Conservation (phyloP, 2,797 vertebrate genomes). For the Lepus oiostolus region DNA sequence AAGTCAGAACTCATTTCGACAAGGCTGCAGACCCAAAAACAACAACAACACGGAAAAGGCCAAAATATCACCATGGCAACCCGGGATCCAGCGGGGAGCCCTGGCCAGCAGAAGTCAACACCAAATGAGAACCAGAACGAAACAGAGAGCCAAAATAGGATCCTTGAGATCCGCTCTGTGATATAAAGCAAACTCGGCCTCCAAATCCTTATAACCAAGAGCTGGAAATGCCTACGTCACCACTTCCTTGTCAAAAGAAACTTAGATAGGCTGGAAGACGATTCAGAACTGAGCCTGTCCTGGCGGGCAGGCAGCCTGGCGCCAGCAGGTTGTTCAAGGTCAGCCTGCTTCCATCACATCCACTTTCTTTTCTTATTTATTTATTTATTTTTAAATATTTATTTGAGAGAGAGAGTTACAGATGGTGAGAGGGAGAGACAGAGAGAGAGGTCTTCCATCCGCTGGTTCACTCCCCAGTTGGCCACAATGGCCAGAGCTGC, state of each 20-base stretch:
- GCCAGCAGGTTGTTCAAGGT: background rate
- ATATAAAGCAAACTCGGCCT: background rate
- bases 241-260: background rate
- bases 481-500: too few relatives aligned
- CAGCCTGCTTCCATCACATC: background rate
- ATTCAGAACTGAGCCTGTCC: background rate
- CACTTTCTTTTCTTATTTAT: background rate
- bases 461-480: too few relatives aligned
- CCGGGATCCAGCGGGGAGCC: constrained; percentile 34
- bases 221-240: background rate
- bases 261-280: background rate
- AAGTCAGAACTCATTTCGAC: constrained; percentile 65
- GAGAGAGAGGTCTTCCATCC: too few relatives aligned
- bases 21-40: background rate
- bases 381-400: too few relatives aligned
- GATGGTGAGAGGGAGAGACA: too few relatives aligned
- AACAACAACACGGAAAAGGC: constrained; percentile 44
- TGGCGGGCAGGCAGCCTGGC: background rate
- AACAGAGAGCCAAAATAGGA: background rate
- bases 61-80: constrained; percentile 72
- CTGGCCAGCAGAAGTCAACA: constrained; percentile 47
- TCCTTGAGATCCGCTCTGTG: background rate
- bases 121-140: constrained; percentile 58
- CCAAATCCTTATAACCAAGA: background rate
- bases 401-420: too few relatives aligned